Evolutionary conservation across 2,888 invertebrate species (phyloP).

Genomic region (Mystacides longicornis): DNA sequence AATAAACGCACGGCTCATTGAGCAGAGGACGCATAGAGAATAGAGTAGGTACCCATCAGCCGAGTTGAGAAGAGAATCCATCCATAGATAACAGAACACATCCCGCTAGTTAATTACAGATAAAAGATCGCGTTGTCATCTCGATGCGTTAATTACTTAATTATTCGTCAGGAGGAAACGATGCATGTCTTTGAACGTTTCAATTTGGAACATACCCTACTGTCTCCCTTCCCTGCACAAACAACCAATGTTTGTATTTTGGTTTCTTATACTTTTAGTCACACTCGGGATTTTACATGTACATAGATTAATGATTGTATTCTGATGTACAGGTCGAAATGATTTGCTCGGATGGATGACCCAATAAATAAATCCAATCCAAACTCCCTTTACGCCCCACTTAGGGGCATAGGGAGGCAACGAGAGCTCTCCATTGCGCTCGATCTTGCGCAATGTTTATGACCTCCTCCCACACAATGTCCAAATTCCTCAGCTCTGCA

Average conservation of each 20-base stretch:
- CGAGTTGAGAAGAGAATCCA: conserved; percentile 4
- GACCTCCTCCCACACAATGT: too few relatives aligned
- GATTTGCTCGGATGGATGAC: too few relatives aligned
- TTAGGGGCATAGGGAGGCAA: too few relatives aligned
- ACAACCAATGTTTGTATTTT: background rate
- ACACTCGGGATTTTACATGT: too few relatives aligned
- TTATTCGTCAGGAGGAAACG: conserved; percentile 8
- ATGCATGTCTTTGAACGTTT: conserved; percentile 4
- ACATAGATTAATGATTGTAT: too few relatives aligned
- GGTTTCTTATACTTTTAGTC: too few relatives aligned
- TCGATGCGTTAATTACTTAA: conserved; percentile 15
- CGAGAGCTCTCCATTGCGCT: too few relatives aligned
- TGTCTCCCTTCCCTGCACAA: background rate
- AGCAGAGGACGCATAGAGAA: background rate
- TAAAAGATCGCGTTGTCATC: conserved; percentile 12
- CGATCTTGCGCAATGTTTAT: too few relatives aligned
- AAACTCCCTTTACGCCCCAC: too few relatives aligned
- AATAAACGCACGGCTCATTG: background rate
- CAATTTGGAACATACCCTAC: conserved; percentile 3
- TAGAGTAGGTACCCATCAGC: background rate
- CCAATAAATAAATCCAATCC: too few relatives aligned
- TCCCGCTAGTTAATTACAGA: conserved; percentile 4
- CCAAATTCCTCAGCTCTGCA: too few relatives aligned
- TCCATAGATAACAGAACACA: background rate
- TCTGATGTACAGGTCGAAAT: too few relatives aligned